Evolutionary conservation across 2,888 invertebrate genomes (phyloP).

Genomic region (Margaritifera margaritifera): DNA sequence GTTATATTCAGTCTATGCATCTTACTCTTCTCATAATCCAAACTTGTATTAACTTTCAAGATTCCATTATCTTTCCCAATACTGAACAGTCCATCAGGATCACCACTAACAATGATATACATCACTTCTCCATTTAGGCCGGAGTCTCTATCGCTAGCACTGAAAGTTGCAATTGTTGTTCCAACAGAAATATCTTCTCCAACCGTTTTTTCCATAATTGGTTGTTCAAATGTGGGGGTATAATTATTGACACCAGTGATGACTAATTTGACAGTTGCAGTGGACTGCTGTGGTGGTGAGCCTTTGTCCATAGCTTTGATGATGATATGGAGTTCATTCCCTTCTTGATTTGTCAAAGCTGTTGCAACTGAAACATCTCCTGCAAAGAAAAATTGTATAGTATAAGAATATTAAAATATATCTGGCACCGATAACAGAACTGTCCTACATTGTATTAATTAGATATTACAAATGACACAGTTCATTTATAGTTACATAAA

Average conservation of each 20-base stretch:
- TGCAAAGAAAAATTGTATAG: constrained; percentile 34
- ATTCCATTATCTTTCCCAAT: constrained; percentile 86
- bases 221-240: constrained; percentile 85
- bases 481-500: too few species aligned
- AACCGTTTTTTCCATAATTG: constrained; percentile 85
- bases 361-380: constrained; percentile 83
- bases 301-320: constrained; percentile 89
- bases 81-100: constrained; percentile 85
- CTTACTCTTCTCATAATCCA: constrained; percentile 90
- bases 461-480: too few species aligned
- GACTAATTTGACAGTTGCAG: constrained; percentile 77
- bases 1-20: constrained; percentile 91
- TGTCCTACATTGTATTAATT: not conserved
- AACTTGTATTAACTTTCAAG: constrained; percentile 83
- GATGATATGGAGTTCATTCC: constrained; percentile 79
- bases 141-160: constrained; percentile 87
- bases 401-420: constrained; percentile 2
- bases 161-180: constrained; percentile 85
- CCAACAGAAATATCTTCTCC: constrained; percentile 92
- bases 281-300: constrained; percentile 87
- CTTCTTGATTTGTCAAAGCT: constrained; percentile 74
- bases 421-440: not conserved
- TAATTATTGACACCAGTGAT: constrained; percentile 86
- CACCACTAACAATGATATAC: constrained; percentile 79
- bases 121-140: constrained; percentile 92